Evolutionary conservation across 2,888 invertebrate genomes (phyloP), one percentile per base, ranked within the genome.

Genomic region (Disparrhopalites patrizii): DNA sequence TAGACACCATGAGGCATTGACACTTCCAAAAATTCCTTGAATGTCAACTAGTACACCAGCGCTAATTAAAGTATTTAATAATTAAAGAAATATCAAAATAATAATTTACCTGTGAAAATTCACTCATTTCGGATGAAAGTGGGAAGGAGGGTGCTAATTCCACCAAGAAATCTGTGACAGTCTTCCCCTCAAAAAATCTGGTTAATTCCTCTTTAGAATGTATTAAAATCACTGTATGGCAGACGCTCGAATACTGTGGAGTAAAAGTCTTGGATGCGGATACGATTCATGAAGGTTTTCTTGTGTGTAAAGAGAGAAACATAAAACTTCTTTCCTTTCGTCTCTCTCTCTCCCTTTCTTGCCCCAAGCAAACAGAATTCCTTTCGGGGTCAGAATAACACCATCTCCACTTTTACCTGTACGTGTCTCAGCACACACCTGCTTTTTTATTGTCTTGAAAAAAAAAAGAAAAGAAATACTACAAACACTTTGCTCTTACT

Each of bases 321-420:
- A n/a, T n/a, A n/a, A n/a, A n/a, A 36, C n/a, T 15, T 36, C n/a
- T 36, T 15, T 10, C n/a, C n/a, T 36, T 15, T 10, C 38, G 38
- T 10, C 38, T 36, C 10, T 36, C 38, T n/a, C n/a, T n/a, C n/a
- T n/a, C n/a, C n/a, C n/a, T n/a, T n/a, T n/a, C n/a, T 56, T 52
- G 63, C 63, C 63, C 50, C 55, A 43, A 56, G 63, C 63, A 40
- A 63, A 40, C 43, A 23, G 56, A 63, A 63, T 63, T 63, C 63
- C 63, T 47, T 56, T 63, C 63, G 63, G 55, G 63, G 63, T 63
- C 63, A 63, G 55, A 55, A 33, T 33, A 55, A 18, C 31, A 33
- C 55, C 55, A 55, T 33, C 18, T 18, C 55, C 23, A 47, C 55
- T 55, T 23, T 33, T 33, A 55, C 31, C 20, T 55, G 18, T 27